These are phyloP conservation scores for Sinocyclocheilus maitianheensis DNA, from an alignment of 2,113 vertebrate species.

Conservation along the genomic window DNA sequence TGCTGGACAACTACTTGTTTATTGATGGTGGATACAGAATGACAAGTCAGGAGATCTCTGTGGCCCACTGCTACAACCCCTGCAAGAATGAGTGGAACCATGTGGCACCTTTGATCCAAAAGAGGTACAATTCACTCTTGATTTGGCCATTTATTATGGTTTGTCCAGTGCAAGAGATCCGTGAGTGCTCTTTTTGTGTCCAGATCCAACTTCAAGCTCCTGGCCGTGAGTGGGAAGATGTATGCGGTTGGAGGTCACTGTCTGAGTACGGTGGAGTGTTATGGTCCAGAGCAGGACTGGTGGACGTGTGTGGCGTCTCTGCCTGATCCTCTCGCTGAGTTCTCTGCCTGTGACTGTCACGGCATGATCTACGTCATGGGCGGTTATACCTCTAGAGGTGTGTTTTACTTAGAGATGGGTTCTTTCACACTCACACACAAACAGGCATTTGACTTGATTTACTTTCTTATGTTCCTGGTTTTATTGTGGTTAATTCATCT, in stretches of 20 bases:
- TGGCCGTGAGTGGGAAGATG: slow-evolving; percentile 86
- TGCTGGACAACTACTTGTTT: slow-evolving; percentile 93
- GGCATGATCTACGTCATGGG: slow-evolving; percentile 94
- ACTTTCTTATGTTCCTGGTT: no score
- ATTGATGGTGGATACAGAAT: slow-evolving; percentile 88
- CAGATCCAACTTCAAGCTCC: slow-evolving; percentile 95
- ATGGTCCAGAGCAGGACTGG: slow-evolving; percentile 89
- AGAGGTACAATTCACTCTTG: slow-evolving; percentile 78
- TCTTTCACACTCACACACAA: background rate
- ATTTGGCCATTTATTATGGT: background rate
- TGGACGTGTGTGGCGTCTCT: slow-evolving; percentile 92
- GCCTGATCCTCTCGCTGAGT: slow-evolving; percentile 90
- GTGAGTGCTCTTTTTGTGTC: slow-evolving; percentile 8
- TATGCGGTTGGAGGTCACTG: slow-evolving; percentile 94
- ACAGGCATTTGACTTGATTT: no score
- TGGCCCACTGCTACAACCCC: slow-evolving; percentile 92
- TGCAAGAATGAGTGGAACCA: slow-evolving; percentile 89
- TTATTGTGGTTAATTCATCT: no score
- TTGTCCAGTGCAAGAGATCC: background rate
- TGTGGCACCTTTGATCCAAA: slow-evolving; percentile 92
- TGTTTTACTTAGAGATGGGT: slow-evolving; percentile 32
- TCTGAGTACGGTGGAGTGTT: slow-evolving; percentile 90
- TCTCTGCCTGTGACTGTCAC: slow-evolving; percentile 93
- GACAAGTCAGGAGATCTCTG: slow-evolving; percentile 91
- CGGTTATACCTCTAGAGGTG: slow-evolving; percentile 92